Evolutionary conservation across 2,113 vertebrate genomes (phyloP).

Genomic region (Protobothrops mucrosquamatus): DNA sequence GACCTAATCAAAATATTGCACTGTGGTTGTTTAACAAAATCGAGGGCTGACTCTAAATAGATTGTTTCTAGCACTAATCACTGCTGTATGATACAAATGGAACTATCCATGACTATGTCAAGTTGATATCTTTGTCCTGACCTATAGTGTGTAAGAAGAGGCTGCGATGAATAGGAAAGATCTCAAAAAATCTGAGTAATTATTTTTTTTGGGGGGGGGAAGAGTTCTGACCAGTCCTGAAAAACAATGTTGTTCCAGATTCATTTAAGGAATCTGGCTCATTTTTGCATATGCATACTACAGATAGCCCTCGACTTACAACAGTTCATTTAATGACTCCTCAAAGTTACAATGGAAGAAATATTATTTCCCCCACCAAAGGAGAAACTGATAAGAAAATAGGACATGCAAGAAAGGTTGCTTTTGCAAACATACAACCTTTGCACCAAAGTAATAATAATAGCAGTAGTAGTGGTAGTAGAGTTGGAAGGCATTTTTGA

Average conservation of each 20-base stretch:
- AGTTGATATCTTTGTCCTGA: background rate
- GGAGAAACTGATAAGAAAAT: too few relatives aligned
- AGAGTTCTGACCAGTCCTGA: background rate
- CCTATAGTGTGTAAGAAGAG: background rate
- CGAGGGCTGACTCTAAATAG: background rate
- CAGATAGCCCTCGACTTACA: too few relatives aligned
- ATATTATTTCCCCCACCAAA: too few relatives aligned
- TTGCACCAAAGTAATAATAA: too few relatives aligned
- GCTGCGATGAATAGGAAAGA: background rate
- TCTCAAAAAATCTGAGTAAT: background rate
- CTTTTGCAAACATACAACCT: too few relatives aligned
- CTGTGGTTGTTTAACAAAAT: background rate
- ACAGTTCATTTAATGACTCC: too few relatives aligned
- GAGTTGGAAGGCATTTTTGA: too few relatives aligned
- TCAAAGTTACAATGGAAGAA: too few relatives aligned
- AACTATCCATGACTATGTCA: background rate
- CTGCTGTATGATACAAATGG: background rate
- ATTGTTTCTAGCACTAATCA: background rate
- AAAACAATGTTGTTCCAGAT: background rate
- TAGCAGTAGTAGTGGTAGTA: too few relatives aligned
- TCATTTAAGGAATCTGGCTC: background rate
- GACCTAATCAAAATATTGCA: background rate
- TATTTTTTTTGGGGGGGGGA: background rate
- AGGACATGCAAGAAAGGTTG: too few relatives aligned
- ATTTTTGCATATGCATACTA: background rate